Conservation (phyloP, 1,140 invertebrate species). For the Trachymyrmex cornetzi region DNA sequence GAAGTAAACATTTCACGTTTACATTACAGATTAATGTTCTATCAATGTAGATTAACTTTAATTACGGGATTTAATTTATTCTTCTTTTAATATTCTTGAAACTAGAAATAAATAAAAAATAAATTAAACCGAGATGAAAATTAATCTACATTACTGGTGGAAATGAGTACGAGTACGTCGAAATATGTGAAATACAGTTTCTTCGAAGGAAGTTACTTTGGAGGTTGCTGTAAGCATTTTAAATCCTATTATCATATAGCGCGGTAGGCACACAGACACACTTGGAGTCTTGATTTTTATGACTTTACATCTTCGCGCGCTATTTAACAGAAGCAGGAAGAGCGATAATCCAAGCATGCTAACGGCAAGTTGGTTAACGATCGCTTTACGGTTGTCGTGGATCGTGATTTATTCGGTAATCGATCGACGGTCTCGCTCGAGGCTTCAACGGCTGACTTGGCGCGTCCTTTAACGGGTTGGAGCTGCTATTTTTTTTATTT, state of each 20-base stretch:
- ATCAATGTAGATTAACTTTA: too few species aligned
- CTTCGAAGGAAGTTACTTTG: neutral
- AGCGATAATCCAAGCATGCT: slow-evolving; percentile 43
- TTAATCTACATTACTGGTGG: too few species aligned
- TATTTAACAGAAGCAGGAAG: slow-evolving; percentile 54
- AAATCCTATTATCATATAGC: neutral
- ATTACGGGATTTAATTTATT: too few species aligned
- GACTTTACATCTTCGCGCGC: neutral
- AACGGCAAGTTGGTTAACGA: slow-evolving; percentile 44
- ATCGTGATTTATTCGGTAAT: slow-evolving; percentile 73
- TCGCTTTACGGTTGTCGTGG: slow-evolving; percentile 64
- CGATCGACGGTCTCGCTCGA: slow-evolving; percentile 68
- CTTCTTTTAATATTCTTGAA: too few species aligned
- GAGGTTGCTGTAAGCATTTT: neutral
- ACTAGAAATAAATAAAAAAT: too few species aligned
- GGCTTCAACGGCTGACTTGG: slow-evolving; percentile 83
- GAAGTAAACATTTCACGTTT: neutral
- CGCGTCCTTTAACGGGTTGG: slow-evolving; percentile 84
- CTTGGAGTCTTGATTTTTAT: slow-evolving; percentile 7
- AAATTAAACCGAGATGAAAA: too few species aligned
- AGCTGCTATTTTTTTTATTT: slow-evolving; percentile 83
- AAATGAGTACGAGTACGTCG: neutral
- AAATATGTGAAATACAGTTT: neutral
- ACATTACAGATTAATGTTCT: neutral
- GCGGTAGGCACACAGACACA: neutral